A percentile compares a stretch with the other conserved stretches of the same genome.
These are phyloP conservation scores for Malacoctenus gilli DNA, from an alignment of 2,797 vertebrate species.

Conservation along the genomic window DNA sequence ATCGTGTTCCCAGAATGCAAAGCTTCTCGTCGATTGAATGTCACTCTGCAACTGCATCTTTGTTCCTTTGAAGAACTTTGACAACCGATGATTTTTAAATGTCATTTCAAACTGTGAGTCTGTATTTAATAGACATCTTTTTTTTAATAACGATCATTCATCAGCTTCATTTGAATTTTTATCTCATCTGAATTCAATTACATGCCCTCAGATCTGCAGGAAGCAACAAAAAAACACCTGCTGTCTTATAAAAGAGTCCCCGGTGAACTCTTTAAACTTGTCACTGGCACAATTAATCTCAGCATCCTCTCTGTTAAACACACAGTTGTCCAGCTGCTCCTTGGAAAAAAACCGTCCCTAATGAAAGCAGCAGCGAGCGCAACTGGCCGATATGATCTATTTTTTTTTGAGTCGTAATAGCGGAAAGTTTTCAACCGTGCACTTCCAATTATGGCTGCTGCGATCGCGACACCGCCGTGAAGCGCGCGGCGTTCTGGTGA, in stretches of 20 bases:
- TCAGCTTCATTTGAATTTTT: too few relatives aligned
- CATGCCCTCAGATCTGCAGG: neutral
- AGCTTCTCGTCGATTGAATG: too few relatives aligned
- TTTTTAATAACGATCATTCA: too few relatives aligned
- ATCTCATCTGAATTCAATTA: too few relatives aligned
- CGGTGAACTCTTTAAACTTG: conserved; percentile 7
- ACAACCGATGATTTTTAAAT: too few relatives aligned
- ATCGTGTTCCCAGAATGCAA: too few relatives aligned
- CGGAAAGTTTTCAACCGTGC: neutral
- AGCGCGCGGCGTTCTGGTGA: too few relatives aligned
- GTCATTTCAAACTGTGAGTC: too few relatives aligned
- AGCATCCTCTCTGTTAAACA: conserved; percentile 21
- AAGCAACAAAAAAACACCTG: neutral
- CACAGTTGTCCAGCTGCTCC: neutral
- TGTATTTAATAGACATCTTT: too few relatives aligned
- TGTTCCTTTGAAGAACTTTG: too few relatives aligned
- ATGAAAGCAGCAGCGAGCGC: conserved; percentile 7
- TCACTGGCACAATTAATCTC: conserved; percentile 13
- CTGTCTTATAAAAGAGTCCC: conserved; percentile 7
- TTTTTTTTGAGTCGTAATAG: neutral
- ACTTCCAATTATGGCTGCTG: neutral
- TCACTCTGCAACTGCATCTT: too few relatives aligned
- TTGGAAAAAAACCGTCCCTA: conserved; percentile 11
- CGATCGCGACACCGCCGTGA: neutral
- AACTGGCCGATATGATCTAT: conserved; percentile 1